Evolutionary conservation across 2,113 vertebrate genomes (phyloP).

Genomic region (Gymnobelideus leadbeateri): DNA sequence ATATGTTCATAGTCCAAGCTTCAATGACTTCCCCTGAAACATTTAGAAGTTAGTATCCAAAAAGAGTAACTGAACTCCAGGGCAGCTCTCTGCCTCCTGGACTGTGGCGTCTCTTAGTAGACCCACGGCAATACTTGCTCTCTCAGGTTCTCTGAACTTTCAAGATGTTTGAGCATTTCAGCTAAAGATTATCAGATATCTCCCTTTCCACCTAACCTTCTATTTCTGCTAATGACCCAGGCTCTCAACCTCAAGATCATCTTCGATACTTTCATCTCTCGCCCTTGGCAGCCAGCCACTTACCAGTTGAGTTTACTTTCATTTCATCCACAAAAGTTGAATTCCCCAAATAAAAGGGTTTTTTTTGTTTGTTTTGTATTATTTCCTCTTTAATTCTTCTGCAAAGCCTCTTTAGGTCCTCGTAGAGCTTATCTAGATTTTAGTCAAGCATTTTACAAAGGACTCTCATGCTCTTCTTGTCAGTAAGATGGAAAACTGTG

Average conservation of each 20-base stretch:
- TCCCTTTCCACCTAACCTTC: not conserved
- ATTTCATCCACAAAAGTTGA: not conserved
- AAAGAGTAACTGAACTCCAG: not conserved
- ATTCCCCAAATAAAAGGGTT: not conserved
- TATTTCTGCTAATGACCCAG: not conserved
- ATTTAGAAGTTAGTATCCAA: not conserved
- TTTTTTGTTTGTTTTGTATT: not conserved
- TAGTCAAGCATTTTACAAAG: not conserved
- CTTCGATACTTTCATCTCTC: not conserved
- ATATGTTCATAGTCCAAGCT: not conserved
- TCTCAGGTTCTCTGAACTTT: not conserved
- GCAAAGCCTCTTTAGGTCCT: not conserved
- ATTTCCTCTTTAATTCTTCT: not conserved
- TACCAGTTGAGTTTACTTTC: not conserved
- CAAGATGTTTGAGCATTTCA: not conserved
- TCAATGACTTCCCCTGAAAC: not conserved
- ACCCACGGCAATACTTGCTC: not conserved
- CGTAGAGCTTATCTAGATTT: not conserved
- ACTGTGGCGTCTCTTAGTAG: not conserved
- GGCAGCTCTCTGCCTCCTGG: not conserved
- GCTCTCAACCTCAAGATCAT: not conserved
- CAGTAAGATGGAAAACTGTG: not conserved
- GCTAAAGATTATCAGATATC: not conserved
- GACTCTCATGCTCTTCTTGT: not conserved
- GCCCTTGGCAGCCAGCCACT: not conserved